Evolutionary conservation across 35 echinoderm and acorn worm genomes (phyloP).

Genomic region (Hemicentrotus pulcherrimus): DNA sequence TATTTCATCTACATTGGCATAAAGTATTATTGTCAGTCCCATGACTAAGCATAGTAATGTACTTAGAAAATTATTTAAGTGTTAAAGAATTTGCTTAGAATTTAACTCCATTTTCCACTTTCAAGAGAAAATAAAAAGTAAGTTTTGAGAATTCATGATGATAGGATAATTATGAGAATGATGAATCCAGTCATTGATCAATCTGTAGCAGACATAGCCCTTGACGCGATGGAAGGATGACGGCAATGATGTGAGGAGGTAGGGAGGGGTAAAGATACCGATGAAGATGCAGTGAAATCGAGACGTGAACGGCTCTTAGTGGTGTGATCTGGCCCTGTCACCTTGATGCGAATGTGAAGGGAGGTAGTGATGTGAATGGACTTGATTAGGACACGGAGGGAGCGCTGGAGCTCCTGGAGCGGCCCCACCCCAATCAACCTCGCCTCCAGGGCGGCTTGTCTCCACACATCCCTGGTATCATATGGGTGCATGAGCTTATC

Average conservation of each 20-base stretch:
- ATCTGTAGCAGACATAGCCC: background rate
- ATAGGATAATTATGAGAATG: background rate
- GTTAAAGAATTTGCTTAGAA: background rate
- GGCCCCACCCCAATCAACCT: background rate
- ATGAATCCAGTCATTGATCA: background rate
- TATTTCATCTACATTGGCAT: too few species aligned
- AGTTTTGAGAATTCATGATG: background rate
- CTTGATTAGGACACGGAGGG: background rate
- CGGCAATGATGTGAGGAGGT: background rate
- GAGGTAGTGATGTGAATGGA: slow-evolving; percentile 8
- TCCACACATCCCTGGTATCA: background rate
- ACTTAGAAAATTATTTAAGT: background rate
- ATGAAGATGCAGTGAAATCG: slow-evolving; percentile 5
- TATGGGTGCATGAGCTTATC: slow-evolving; percentile 10
- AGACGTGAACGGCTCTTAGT: background rate
- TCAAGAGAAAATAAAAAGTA: background rate
- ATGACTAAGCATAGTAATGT: too few species aligned
- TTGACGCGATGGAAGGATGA: background rate
- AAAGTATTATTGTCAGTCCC: too few species aligned
- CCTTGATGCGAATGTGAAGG: slow-evolving; percentile 30
- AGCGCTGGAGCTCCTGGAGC: background rate
- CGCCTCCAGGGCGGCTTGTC: background rate
- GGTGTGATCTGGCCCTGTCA: background rate
- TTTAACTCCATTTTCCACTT: background rate
- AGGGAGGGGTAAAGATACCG: background rate